A percentile compares a stretch with the other conserved stretches of the same genome.
These are phyloP conservation scores for Notothenia rossii DNA, from an alignment of 2,113 vertebrate genomes.

Conservation along the genomic window DNA sequence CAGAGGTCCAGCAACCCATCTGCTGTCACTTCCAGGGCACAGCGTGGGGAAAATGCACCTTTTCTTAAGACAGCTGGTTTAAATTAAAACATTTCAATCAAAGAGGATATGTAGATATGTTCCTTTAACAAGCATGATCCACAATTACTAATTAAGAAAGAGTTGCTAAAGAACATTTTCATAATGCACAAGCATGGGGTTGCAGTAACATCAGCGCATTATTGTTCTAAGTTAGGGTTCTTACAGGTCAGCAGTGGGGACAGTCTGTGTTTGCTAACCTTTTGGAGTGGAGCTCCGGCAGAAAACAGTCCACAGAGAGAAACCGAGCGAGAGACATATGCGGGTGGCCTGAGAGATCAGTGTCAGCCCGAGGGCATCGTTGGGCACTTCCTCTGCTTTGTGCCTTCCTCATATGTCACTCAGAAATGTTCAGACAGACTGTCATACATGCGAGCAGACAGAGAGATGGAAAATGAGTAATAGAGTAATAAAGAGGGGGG, in stretches of 20 bases:
- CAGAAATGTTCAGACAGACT: slow-evolving; percentile 56
- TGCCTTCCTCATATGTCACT: slow-evolving; percentile 67
- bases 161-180: background rate
- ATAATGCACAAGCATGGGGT: background rate
- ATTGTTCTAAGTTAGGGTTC: background rate
- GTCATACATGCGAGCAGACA: slow-evolving; percentile 34
- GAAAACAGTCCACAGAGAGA: slow-evolving; percentile 54
- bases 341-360: slow-evolving; percentile 64
- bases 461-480: slow-evolving; percentile 54
- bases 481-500: slow-evolving; percentile 28
- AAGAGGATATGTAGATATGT: no score
- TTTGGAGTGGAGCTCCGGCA: slow-evolving; percentile 29
- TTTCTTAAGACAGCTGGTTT: slow-evolving; percentile 34
- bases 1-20: slow-evolving; percentile 38
- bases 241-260: slow-evolving; percentile 29
- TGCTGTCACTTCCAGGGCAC: slow-evolving; percentile 21
- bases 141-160: background rate
- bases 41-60: background rate
- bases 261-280: slow-evolving; percentile 29
- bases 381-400: slow-evolving; percentile 73
- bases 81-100: background rate
- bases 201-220: slow-evolving; percentile 3
- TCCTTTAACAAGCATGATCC: background rate
- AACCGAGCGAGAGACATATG: slow-evolving; percentile 47
- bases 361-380: slow-evolving; percentile 69